Evolutionary conservation across 2,797 vertebrate species (phyloP).

Genomic region (Dallia pectoralis): DNA sequence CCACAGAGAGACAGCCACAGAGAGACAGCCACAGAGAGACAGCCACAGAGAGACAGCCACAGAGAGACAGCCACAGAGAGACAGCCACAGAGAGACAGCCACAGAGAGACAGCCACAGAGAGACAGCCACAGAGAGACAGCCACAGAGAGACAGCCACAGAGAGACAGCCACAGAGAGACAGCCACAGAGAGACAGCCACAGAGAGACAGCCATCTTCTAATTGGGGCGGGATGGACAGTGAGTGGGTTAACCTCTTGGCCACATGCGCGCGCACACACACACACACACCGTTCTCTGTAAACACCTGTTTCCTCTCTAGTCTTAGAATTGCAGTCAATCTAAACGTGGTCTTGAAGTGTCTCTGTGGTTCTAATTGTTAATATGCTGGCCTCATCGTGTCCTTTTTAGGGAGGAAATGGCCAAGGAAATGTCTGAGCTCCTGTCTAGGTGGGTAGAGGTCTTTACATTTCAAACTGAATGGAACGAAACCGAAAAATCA

Average conservation of each 20-base stretch:
- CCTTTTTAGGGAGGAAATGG: conserved; percentile 95
- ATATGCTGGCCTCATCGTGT: conserved; percentile 54
- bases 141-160: neutral
- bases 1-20: neutral
- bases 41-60: neutral
- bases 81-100: neutral
- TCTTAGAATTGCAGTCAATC: neutral
- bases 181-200: neutral
- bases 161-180: neutral
- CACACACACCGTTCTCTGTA: neutral
- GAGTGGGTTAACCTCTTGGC: neutral
- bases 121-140: neutral
- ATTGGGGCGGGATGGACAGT: neutral
- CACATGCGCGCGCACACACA: conserved; percentile 9
- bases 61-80: neutral
- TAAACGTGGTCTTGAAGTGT: neutral
- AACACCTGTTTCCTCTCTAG: neutral
- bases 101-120: neutral
- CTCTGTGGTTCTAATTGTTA: conserved; percentile 32
- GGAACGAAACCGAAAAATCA: neutral
- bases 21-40: neutral
- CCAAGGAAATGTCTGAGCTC: conserved; percentile 90
- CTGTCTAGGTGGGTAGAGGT: conserved; percentile 88
- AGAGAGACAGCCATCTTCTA: neutral
- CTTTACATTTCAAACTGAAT: conserved; percentile 1